phyloP scores from a whole-genome alignment of 2,888 invertebrate genomes.

The Tolmerus cingulatus region DNA sequence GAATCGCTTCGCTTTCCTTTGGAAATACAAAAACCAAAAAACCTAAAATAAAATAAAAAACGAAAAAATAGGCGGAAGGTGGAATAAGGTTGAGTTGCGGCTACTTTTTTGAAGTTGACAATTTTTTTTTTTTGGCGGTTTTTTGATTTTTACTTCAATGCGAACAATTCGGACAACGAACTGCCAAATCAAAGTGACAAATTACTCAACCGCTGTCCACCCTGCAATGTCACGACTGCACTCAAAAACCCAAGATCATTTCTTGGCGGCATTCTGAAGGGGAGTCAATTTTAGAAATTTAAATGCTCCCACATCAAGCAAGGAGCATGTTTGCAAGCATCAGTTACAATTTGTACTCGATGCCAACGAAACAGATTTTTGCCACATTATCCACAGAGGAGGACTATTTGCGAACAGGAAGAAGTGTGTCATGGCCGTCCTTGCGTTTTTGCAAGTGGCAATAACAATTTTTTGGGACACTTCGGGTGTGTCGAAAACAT shows the following conservation, averaged over 20 bases:
- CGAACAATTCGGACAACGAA: not conserved
- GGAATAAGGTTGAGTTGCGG: not conserved
- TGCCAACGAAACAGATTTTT: not conserved
- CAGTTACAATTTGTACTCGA: not conserved
- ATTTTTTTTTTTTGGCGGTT: not conserved
- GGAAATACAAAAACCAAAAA: not conserved
- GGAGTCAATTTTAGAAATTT: not conserved
- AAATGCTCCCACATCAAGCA: not conserved
- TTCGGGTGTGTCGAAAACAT: not conserved
- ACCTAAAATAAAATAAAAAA: no score
- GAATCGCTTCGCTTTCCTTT: not conserved
- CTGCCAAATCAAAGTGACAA: not conserved
- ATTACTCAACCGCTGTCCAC: not conserved
- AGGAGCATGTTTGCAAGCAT: not conserved
- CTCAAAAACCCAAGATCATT: not conserved
- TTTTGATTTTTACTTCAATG: not conserved
- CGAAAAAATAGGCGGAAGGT: not conserved
- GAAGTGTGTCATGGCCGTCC: not conserved
- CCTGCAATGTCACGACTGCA: not conserved
- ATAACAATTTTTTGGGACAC: not conserved
- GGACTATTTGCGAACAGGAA: not conserved
- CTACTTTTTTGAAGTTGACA: not conserved
- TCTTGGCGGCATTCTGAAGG: not conserved
- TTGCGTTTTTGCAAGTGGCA: not conserved
- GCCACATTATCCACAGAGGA: no score